Percentiles rank a stretch among this genome's conserved stretches.
These are phyloP conservation scores for Anarhynchus alexandrinus DNA, from an alignment of 2,113 vertebrate genomes.

Conservation along the genomic window DNA sequence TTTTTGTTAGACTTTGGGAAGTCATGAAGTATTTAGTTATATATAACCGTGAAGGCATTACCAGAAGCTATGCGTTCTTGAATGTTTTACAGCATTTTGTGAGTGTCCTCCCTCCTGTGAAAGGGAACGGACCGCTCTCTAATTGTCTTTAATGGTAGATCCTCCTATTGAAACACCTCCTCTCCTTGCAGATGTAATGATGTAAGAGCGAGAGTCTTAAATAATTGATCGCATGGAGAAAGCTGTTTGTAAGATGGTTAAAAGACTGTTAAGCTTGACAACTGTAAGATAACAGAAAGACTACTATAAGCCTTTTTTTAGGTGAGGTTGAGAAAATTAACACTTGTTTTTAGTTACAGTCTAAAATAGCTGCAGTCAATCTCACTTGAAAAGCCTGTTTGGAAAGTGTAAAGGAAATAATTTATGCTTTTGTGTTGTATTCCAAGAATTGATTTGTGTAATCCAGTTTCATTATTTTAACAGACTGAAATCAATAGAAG, in stretches of 20 bases:
- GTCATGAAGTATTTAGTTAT: conserved; percentile 28
- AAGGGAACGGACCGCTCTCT: conserved; percentile 1
- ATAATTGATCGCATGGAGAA: conserved; percentile 40
- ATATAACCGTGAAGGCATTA: background rate
- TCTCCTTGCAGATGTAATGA: conserved; percentile 29
- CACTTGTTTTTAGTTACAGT: background rate
- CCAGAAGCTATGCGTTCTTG: background rate
- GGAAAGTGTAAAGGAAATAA: conserved; percentile 31
- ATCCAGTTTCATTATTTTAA: conserved; percentile 64
- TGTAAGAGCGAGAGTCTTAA: conserved; percentile 43
- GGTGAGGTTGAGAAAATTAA: conserved; percentile 36
- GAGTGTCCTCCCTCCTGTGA: background rate
- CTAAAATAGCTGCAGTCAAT: conserved; percentile 23
- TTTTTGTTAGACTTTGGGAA: background rate
- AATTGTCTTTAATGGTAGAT: conserved; percentile 36
- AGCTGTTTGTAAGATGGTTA: conserved; percentile 44
- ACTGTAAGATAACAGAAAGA: background rate
- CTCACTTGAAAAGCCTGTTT: conserved; percentile 17
- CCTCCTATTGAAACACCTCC: conserved; percentile 9
- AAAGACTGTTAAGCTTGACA: conserved; percentile 23
- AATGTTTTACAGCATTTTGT: conserved; percentile 5
- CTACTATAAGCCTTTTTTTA: background rate
- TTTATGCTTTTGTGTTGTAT: conserved; percentile 19
- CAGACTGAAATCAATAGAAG: conserved; percentile 46
- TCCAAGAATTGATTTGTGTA: conserved; percentile 57